Evolutionary conservation across 1,140 invertebrate species (phyloP), one percentile per base, ranked within the genome.

Genomic region (Diorhabda sublineata): DNA sequence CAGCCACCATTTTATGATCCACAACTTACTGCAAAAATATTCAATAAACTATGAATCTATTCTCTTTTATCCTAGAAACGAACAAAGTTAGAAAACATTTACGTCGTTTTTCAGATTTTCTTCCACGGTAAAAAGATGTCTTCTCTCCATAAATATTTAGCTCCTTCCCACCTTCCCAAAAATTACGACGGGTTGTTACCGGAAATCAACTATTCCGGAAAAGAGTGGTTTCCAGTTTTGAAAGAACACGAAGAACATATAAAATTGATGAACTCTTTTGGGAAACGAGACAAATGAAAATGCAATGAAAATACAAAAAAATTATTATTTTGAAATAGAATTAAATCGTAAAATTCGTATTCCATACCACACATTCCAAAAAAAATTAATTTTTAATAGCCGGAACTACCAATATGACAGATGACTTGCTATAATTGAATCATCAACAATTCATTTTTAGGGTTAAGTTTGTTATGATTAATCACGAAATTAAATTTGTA

Each of bases 41-140:
- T 56, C 52, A 7, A n/a, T 56, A 56, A 56, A 56, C n/a, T 7
- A 7, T 56, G n/a, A 6, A 7, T 56, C n/a, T 56, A 56, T n/a
- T 7, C 52, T 56, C 52, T 1, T 56, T 56, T 6, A 56, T 56
- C n/a, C 2, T 56, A 7, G 6, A 56, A 7, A 56, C 26, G 58
- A 8, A 43, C 9, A 63, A 8, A 7, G 44, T 63, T 42, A 63
- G 5, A 8, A 63, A 43, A 7, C 1, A 66, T 3, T 61, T 64
- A 45, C 66, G 69, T 61, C 58, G 52, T 6, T 57, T 83, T 82
- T 8, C 82, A 92, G 85, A 87, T 92, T 79, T 88, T 84, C 79
- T 91, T 92, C 86, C 91, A 93, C 79, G 91, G 91, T 5, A 85
- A 83, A 26, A 91, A 93, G 76, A 88, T 93, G 86, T 77, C 83